Percentiles rank a stretch among this genome's conserved stretches.
phyloP scores from a whole-genome alignment of 2,888 invertebrate species.

The Meta bourneti region DNA sequence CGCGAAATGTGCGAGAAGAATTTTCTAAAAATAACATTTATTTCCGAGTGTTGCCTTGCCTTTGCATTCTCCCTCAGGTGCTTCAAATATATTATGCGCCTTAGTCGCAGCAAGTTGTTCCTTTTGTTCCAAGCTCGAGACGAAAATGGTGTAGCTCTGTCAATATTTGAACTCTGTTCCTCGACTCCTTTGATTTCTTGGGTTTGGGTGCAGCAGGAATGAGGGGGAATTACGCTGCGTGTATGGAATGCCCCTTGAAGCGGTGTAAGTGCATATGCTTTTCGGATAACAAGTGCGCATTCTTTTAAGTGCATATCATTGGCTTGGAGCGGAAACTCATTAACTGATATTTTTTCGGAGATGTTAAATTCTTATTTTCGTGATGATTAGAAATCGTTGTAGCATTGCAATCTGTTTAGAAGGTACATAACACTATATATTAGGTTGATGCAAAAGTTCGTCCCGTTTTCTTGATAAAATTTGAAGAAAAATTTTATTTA shows the following conservation, averaged over 20 bases:
- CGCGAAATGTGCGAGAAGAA: conserved; percentile 13
- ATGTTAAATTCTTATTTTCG: too few relatives aligned
- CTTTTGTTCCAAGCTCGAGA: conserved; percentile 31
- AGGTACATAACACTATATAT: too few relatives aligned
- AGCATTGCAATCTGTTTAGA: too few relatives aligned
- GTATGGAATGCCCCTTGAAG: neutral
- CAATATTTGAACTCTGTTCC: conserved; percentile 24
- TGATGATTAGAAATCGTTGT: too few relatives aligned
- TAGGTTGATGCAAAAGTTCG: too few relatives aligned
- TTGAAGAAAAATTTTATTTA: too few relatives aligned
- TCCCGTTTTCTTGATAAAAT: too few relatives aligned
- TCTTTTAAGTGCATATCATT: too few relatives aligned
- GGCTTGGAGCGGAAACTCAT: too few relatives aligned
- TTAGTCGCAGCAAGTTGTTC: neutral
- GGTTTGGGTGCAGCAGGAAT: neutral
- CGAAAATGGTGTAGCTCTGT: conserved; percentile 28
- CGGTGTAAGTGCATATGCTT: neutral
- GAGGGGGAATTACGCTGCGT: neutral
- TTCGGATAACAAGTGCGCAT: too few relatives aligned
- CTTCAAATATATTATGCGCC: neutral
- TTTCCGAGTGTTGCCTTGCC: neutral
- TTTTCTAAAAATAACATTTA: conserved; percentile 31
- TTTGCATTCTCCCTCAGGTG: neutral
- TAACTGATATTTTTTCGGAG: too few relatives aligned
- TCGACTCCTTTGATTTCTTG: neutral